Evolutionary conservation across 2,113 vertebrate species (phyloP).

Genomic region (Podarcis muralis): DNA sequence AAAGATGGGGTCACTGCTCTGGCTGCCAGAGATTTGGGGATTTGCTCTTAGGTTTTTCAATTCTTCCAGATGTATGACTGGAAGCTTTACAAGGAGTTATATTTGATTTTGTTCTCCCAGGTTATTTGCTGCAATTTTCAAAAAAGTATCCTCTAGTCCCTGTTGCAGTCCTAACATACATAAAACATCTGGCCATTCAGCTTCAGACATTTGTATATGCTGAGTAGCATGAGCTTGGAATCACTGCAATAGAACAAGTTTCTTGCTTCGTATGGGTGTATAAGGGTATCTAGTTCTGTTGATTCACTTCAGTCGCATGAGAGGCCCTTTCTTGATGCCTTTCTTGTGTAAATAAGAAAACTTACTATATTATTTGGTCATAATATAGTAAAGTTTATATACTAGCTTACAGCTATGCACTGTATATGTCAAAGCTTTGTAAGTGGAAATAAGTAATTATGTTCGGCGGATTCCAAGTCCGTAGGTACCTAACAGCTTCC

Average conservation of each 20-base stretch:
- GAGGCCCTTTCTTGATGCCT: not conserved
- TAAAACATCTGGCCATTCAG: not conserved
- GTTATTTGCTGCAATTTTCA: not conserved
- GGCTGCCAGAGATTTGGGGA: not conserved
- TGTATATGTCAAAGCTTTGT: too few relatives aligned
- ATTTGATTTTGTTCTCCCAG: not conserved
- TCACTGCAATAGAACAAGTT: not conserved
- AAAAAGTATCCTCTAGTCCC: not conserved
- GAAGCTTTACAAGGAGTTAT: not conserved
- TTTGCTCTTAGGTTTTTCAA: not conserved
- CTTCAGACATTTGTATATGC: not conserved
- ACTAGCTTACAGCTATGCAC: not conserved
- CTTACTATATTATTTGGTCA: not conserved
- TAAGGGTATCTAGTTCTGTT: rapidly evolving
- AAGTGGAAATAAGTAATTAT: not conserved
- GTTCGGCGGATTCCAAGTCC: not conserved
- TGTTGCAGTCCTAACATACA: not conserved
- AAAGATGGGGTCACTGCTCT: not conserved
- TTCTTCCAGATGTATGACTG: not conserved
- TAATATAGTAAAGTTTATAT: not conserved
- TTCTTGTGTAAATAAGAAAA: not conserved
- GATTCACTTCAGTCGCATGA: not conserved
- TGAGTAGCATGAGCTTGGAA: not conserved
- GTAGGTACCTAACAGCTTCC: conserved; percentile 6
- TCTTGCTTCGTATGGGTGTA: not conserved